Base-by-base conservation (phyloP, 2,888 invertebrate species). In the Minunthozetes semirufus region DNA sequence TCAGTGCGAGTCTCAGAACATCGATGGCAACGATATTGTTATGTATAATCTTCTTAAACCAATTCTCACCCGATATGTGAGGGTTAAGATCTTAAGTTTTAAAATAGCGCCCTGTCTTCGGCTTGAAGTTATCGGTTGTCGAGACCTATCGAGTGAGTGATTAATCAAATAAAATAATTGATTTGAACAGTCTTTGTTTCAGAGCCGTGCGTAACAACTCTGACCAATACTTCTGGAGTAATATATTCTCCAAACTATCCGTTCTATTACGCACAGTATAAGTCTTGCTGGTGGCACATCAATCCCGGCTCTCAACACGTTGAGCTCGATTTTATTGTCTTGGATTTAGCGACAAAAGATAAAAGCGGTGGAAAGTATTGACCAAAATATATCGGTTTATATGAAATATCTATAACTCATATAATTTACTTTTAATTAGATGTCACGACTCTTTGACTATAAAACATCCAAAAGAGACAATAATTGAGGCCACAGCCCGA, bases 231-330 rank as follows among this genome's bases (percentile, higher is more conserved):
- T 8, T 25, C 73, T 9, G 75, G 75, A 19, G 73, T 73, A 1
- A 73, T 75, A 19, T 48, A 25, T 2, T 75, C 75, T 1, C 75
- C 75, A 0, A 73, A 72, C 46, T 75, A 80, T 56, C 80, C 80
- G 4, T 78, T 76, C 59, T 80, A 80, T 72, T 80, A 80, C 53
- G 80, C 80, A 8, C 80, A 80, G 75, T 79, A 80, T 63, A 77
- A 78, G 46, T 78, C 78, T 0, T 80, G 80, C 50, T 76, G 76
- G 76, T 80, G 80, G 80, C 77, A 77, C 19, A 80, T 80, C 9
- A 77, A 77, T 11, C 80, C 80, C 1, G 78, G 78, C 15, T 61
- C 76, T n/a, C 22, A 46, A 78, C 79, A 80, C 74, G 79, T 80
- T 9, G 77, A 80, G 29, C 74, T 80, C 15, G 76, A 79, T 42